Evolutionary conservation across 2,797 vertebrate species (phyloP), one percentile per base, ranked within the genome.

Genomic region (Bovichtus diacanthus): DNA sequence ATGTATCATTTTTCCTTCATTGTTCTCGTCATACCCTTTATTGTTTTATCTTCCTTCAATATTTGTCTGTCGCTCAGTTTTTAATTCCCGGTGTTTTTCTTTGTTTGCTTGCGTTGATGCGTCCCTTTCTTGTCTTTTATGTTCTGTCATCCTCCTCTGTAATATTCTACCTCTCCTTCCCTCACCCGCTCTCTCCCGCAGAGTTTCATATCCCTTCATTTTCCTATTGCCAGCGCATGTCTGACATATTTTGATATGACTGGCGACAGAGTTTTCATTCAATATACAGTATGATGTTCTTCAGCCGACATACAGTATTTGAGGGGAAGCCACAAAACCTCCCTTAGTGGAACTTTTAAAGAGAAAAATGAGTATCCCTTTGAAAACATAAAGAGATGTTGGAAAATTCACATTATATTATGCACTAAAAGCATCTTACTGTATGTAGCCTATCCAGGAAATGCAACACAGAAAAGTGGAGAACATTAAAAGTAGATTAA

Each of bases 91-190:
- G 47, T 66, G 59, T 76, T 27, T 78, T 38, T 59, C 50, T 77
- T 61, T 87, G 62, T 47, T n/a, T 47, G 47, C 70, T 71, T 50
- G 46, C 64, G 43, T 68, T 82, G 31, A 70, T 25, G 16, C 82
- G 77, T 82, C 53, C 25, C n/a, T 79, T 76, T 76, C 21, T 62
- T 70, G 60, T 82, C 64, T 54, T 77, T 44, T 43, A 19, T 43
- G 10, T 46, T 70, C 78, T 86, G 88, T 88, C 51, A 89, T 86
- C 87, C 60, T 80, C 82, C 81, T 56, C 66, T 76, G 83, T 78
- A 83, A 58, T 55, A 83, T 69, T 84, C 53, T 54, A 12, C 77
- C 72, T 11, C 62, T 75, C 25, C 60, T 50, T 56, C 53, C 43
- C 9, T 60, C 41, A 34, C 61, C 55, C 60, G 43, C 61, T 72